These are phyloP conservation scores for Smithornis capensis DNA, from an alignment of 2,113 vertebrate species.

Conservation along the genomic window DNA sequence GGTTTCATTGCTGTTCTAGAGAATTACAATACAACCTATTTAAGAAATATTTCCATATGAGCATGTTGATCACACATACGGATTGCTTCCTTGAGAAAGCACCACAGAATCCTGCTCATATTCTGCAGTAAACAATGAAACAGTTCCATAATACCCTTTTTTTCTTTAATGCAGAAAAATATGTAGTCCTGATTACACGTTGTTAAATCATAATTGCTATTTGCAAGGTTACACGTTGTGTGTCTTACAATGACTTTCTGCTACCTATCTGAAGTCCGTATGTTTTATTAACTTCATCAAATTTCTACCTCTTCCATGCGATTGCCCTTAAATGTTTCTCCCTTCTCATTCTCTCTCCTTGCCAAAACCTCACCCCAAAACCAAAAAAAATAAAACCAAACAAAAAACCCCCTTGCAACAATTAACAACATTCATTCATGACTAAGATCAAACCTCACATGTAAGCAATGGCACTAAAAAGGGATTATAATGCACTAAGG, in stretches of 20 bases:
- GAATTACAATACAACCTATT: background rate
- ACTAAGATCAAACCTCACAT: background rate
- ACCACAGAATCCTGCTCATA: background rate
- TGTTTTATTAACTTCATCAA: background rate
- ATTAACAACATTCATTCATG: background rate
- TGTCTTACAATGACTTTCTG: background rate
- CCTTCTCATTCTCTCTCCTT: background rate
- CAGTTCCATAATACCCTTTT: background rate
- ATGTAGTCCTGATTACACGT: background rate
- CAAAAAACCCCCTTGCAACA: background rate
- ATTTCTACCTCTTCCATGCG: background rate
- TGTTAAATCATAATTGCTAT: background rate
- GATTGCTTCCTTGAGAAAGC: background rate
- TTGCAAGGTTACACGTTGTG: background rate
- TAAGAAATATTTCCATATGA: background rate
- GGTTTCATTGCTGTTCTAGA: background rate
- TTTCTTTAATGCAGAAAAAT: background rate
- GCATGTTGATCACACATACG: background rate
- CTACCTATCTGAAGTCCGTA: background rate
- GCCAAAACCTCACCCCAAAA: too few species aligned
- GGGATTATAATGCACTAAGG: background rate
- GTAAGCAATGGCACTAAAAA: background rate
- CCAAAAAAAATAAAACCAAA: background rate
- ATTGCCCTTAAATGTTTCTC: background rate
- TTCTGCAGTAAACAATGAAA: background rate